Evolutionary conservation across 53 echinoderm and acorn worm species (phyloP), one percentile per base, ranked within the genome.

Genomic region (Echinometra lucunter): DNA sequence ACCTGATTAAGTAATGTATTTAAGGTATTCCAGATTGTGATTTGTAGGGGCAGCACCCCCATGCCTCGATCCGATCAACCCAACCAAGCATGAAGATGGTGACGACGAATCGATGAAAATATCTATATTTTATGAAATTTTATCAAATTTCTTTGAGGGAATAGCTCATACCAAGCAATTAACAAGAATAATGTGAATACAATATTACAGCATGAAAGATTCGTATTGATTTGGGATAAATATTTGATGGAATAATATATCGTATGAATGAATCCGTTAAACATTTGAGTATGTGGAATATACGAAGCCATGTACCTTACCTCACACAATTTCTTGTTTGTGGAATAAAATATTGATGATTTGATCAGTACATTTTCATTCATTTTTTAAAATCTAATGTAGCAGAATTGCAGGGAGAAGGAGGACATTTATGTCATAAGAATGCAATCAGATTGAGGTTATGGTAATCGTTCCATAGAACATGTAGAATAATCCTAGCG

Each of bases 261-360:
- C 4, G 28, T 44, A 49, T 11, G 47, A 49, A 23, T 85, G 6
- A 49, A 47, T n/a, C 45, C 11, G 49, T 85, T 85, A 85, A 4
- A 12, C 16, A 28, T n/a, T 85, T 16, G 47, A 12, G 28, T 85
- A 85, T 45, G 85, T 28, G 34, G 45, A 25, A 27, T 53, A 85
- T 3, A 85, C 12, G 49, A 21, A 4, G 23, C 38, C 47, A 1
- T 49, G 12, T 85, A 49, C 85, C 13, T 45, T 85, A 85, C 45
- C 85, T 85, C 10, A 47, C n/a, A 85, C n/a, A 25, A 28, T 49
- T 85, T 85, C 85, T 85, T 28, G 30, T 85, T 45, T 49, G 49
- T 85, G 49, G 85, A 85, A 85, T 49, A 30, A 85, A 85, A 85
- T 85, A 47, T 85, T 30, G 11, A 85, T 49, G 6, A 30, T 28